phyloP scores from a whole-genome alignment of 2,797 vertebrate species.

The Sebastes itinus region DNA sequence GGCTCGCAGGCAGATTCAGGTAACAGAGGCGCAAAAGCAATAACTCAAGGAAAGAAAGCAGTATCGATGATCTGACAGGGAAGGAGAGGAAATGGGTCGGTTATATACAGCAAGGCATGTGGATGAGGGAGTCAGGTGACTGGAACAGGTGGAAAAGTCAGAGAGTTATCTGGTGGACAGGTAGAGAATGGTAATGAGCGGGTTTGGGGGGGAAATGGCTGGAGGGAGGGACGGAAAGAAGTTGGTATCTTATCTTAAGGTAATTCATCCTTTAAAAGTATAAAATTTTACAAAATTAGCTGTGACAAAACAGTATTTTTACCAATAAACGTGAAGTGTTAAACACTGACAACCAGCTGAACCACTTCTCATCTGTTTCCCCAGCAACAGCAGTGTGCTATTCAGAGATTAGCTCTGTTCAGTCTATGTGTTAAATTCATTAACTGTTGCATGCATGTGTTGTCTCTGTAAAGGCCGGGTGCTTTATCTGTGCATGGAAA shows the following conservation, averaged over 20 bases:
- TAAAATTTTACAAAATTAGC: not conserved
- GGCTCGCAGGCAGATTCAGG: not conserved
- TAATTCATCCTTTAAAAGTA: not conserved
- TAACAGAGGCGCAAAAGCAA: not conserved
- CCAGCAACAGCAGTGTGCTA: constrained; percentile 43
- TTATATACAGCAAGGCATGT: not conserved
- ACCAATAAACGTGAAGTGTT: not conserved
- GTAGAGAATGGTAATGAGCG: not conserved
- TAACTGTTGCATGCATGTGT: not conserved
- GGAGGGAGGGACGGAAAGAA: not conserved
- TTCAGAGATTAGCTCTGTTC: constrained; percentile 16
- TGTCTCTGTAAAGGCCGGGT: not conserved
- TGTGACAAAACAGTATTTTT: not conserved
- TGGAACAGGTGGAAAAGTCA: not conserved
- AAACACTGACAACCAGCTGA: not conserved
- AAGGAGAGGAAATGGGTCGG: not conserved
- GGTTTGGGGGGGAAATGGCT: not conserved
- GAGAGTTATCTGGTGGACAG: not conserved
- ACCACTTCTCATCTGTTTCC: constrained; percentile 22
- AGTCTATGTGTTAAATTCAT: not conserved
- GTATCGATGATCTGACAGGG: not conserved
- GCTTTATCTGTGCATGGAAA: not conserved
- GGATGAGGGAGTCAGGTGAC: not conserved
- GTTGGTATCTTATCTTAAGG: not conserved
- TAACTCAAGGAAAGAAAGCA: not conserved